Conservation (phyloP, 2,797 vertebrate genomes). For the Setipinna tenuifilis region DNA sequence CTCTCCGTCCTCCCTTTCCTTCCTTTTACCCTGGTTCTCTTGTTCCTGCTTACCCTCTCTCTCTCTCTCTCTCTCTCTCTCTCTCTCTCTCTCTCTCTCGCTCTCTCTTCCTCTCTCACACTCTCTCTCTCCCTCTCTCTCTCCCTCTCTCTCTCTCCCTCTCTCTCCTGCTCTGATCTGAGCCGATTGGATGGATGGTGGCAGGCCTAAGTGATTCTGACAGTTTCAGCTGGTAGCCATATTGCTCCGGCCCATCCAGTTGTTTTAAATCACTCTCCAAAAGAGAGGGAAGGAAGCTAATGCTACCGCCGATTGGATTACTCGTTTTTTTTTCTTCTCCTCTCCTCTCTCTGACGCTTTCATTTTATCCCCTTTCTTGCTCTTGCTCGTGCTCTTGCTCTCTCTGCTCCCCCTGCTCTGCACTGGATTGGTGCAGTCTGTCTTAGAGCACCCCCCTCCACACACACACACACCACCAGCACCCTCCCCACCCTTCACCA, state of each 20-base stretch:
- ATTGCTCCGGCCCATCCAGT: conserved; percentile 7
- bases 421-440: conserved; percentile 29
- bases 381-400: conserved; percentile 21
- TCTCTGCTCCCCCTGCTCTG: conserved; percentile 8
- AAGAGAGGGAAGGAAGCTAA: no score
- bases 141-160: neutral
- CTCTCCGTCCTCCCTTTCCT: neutral
- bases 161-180: neutral
- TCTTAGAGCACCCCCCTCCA: neutral
- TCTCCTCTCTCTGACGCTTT: neutral
- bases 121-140: neutral
- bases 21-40: neutral
- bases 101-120: conserved; percentile 37
- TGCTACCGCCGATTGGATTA: no score
- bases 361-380: neutral
- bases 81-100: neutral
- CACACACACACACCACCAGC: conserved; percentile 13
- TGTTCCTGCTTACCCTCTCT: neutral
- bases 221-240: conserved; percentile 15
- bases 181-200: neutral
- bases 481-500: neutral
- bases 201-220: neutral
- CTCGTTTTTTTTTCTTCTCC: no score
- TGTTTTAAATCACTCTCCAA: conserved; percentile 7
- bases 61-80: neutral